Evolutionary conservation across 2,888 invertebrate species (phyloP), one percentile per base, ranked within the genome.

Genomic region (Patella ulyssiponensis): DNA sequence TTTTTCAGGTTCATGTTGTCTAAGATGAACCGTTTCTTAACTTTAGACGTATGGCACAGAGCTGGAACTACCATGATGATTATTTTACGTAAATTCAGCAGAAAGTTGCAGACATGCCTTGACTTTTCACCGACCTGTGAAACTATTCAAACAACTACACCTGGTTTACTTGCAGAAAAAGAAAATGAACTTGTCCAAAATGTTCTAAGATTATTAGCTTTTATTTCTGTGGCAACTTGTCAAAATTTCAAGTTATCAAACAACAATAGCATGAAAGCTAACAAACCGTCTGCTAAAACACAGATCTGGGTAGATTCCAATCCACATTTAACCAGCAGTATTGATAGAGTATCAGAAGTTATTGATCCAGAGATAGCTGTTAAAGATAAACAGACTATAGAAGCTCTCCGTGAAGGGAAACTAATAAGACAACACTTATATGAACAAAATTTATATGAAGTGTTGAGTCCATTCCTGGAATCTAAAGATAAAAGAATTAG

Each of bases 1-100:
- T 14, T 72, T 80, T 82, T 64, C 73, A 86, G 86, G 75, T 15
- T 71, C 33, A 81, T 74, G 53, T 77, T 84, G 33, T 84, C 82
- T 15, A 83, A 82, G 73, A 77, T 86, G 51, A 86, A 86, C 77
- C 78, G 82, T 74, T 77, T 79, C 27, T 77, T 84, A 23, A 82
- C 84, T 54, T 82, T 84, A 79, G 74, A 79, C 44, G 81, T 84
- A 70, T 86, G 86, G 86, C 84, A 86, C 76, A 83, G 77, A 73
- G 80, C 81, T 73, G 86, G 86, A 56, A 33, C 73, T 7, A 78
- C 78, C 52, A 71, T 82, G 14, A 78, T 84, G 23, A 81, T 80
- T 20, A 73, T 86, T 27, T 77, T 86, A 1, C 70, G 72, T 12
- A 76, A 81, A 53, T 84, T 81, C 77, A 81, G 83, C 54, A 72